Conservation (phyloP, 2,888 invertebrate genomes). For the Harpalus rubripes region DNA sequence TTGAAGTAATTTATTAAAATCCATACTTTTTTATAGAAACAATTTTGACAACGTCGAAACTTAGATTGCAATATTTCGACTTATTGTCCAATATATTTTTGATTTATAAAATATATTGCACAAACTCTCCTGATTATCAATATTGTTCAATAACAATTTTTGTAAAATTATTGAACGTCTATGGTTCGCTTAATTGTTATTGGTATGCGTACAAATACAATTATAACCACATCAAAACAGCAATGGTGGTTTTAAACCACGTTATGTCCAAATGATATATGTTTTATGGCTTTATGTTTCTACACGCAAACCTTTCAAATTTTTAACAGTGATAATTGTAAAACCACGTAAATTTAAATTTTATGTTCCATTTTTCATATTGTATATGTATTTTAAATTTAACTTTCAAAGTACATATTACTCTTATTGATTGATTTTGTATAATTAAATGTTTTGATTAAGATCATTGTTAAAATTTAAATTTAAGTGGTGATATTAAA, state of each 20-base stretch:
- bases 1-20: too few species aligned
- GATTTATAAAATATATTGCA: too few species aligned
- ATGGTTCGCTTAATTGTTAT: too few species aligned
- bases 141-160: too few species aligned
- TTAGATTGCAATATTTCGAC: too few species aligned
- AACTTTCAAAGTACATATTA: background rate
- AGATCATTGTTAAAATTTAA: background rate
- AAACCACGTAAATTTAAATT: background rate
- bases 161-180: too few species aligned
- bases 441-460: background rate
- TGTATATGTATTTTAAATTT: constrained; percentile 4
- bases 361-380: background rate
- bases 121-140: too few species aligned
- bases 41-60: too few species aligned
- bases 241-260: background rate
- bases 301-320: background rate
- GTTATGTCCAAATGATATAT: background rate
- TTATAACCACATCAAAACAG: constrained; percentile 2
- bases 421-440: background rate
- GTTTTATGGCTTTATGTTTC: too few species aligned
- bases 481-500: background rate
- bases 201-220: background rate
- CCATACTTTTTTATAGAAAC: too few species aligned
- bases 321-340: constrained; percentile 10
- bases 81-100: too few species aligned